These are phyloP conservation scores for Zygothrica quintamaculata DNA, from an alignment of 2,888 invertebrate genomes.

Conservation along the genomic window DNA sequence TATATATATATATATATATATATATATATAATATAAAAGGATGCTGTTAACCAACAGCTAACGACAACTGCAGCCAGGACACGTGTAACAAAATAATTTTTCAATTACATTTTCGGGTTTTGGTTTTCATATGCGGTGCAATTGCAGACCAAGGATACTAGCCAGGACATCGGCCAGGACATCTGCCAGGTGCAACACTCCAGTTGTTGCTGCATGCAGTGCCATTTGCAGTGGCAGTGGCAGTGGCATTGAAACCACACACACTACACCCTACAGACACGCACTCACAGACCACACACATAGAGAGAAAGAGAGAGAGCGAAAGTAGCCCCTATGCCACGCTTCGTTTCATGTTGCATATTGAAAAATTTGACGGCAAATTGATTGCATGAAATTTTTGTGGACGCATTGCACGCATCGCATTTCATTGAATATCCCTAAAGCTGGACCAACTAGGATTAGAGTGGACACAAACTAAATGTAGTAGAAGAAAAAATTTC, in stretches of 20 bases:
- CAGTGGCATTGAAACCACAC: conserved; percentile 3
- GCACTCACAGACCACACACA: no score
- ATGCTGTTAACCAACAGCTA: conserved; percentile 10
- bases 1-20: neutral
- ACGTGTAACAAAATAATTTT: conserved; percentile 78
- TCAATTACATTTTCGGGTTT: conserved; percentile 79
- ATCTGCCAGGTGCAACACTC: conserved; percentile 18
- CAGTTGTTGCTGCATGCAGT: conserved; percentile 38
- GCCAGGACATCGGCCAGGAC: neutral
- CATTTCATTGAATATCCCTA: conserved; percentile 34
- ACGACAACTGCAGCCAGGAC: conserved; percentile 43
- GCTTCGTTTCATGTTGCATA: conserved; percentile 31
- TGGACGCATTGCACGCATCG: conserved; percentile 38
- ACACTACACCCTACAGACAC: neutral
- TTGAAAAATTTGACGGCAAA: conserved; percentile 70
- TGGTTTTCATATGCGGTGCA: conserved; percentile 59
- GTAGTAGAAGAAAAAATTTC: neutral
- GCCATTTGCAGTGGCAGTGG: conserved; percentile 22
- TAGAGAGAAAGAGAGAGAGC: no score
- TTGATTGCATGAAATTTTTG: conserved; percentile 71
- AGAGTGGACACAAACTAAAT: conserved; percentile 31
- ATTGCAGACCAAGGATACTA: neutral
- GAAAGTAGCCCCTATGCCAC: no score
- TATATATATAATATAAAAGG: neutral
- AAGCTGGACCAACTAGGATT: conserved; percentile 22